phyloP scores from a whole-genome alignment of 2,797 vertebrate species.

The Arctocebus calabarensis region DNA sequence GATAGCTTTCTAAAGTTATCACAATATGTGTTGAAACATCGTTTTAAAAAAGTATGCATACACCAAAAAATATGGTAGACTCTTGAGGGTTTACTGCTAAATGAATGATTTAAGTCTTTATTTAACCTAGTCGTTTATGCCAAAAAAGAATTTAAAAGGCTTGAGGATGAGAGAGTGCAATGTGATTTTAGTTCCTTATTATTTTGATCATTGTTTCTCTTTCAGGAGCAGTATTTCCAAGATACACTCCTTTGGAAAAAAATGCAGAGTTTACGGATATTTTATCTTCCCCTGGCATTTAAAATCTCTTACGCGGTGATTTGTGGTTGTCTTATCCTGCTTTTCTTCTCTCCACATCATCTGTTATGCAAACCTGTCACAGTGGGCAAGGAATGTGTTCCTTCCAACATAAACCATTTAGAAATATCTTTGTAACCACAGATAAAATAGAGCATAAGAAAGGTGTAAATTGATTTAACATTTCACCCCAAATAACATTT shows the following conservation, averaged over 20 bases:
- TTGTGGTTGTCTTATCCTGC: background rate
- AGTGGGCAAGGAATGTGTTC: background rate
- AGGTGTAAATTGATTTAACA: background rate
- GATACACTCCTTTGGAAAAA: background rate
- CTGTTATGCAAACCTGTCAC: slow-evolving; percentile 24
- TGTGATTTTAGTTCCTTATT: background rate
- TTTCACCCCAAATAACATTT: background rate
- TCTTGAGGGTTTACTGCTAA: background rate
- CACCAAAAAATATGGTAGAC: background rate
- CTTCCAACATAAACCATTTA: slow-evolving; percentile 19
- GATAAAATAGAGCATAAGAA: slow-evolving; percentile 46
- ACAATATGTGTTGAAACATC: background rate
- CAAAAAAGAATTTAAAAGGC: background rate
- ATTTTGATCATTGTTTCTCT: background rate
- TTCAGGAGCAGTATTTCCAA: slow-evolving; percentile 22
- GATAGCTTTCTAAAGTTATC: background rate
- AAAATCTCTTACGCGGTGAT: background rate
- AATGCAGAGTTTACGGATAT: background rate
- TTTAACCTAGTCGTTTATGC: background rate
- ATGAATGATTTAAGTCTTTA: slow-evolving; percentile 16
- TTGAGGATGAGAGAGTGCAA: background rate
- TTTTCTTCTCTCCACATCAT: background rate
- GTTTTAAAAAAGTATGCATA: background rate
- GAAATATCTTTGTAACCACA: slow-evolving; percentile 39
- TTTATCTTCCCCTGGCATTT: background rate